Evolutionary conservation across 2,113 vertebrate species (phyloP), one percentile per base, ranked within the genome.

Genomic region (Aleadryas rufinucha): DNA sequence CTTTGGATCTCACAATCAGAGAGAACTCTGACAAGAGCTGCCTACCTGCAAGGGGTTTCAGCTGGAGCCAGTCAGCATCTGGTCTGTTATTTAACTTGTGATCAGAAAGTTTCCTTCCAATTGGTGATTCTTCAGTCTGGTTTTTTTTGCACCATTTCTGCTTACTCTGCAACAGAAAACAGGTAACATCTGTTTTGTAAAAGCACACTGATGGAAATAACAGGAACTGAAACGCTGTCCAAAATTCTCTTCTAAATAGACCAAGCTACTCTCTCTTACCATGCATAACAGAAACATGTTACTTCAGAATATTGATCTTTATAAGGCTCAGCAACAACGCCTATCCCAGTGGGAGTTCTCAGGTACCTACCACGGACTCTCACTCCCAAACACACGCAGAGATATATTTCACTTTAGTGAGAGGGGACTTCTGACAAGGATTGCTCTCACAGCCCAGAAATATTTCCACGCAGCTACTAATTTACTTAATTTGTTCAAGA

Each of bases 21-120:
- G 64, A 84, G 50, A 63, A 76, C 69, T 28, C 63, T 89, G 76
- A 84, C 87, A 87, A 76, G 59, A 92, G 80, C 98, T 97, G 95
- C 69, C 97, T 98, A 97, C 98, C 98, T 75, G 97, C 98, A 81
- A 99, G 97, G 8, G 99, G 98, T 97, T 98, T 99, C 89, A 99
- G 98, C 95, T 99, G 99, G 60, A 99, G 98, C 99, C 99, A 99
- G 97, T 99, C 99, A 22, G 99, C 98, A 82, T 99, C 99, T 3
- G 99, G 99, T 71, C 98, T 98, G 4, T 98, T 98, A 81, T 99
- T 99, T 93, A 99, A 97, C 89, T 99, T 99, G 88, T 99, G 99
- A 96, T 99, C 99, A 1, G 99, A 99, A 95, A 99, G 97, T 96
- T 99, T 99, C 89, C 98, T 98, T 95, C 99, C 99, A 65, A 99